Conservation (phyloP, 2,113 vertebrate genomes). For the Mus musculus region GRCm39 chr2:125524501-125525000, state of each 20-base stretch:
- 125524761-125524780: neutral
- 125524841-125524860: neutral
- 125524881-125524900: neutral
- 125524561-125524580: neutral
- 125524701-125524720: neutral
- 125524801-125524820: neutral
- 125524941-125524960: neutral
- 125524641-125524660: neutral
- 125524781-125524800: neutral
- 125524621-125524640: neutral
- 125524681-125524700: neutral
- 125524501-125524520: neutral
- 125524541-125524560: neutral
- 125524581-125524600: fast-evolving
- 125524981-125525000: neutral
- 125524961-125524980: neutral
- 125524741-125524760: neutral
- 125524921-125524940: neutral
- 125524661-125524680: neutral
- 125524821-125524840: neutral
- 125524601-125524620: neutral
- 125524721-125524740: conserved; percentile 17
- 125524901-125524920: neutral
- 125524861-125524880: neutral
- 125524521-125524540: neutral